Evolutionary conservation across 2,888 invertebrate species (phyloP), one percentile per base, ranked within the genome.

Genomic region (Notodonta ziczac): DNA sequence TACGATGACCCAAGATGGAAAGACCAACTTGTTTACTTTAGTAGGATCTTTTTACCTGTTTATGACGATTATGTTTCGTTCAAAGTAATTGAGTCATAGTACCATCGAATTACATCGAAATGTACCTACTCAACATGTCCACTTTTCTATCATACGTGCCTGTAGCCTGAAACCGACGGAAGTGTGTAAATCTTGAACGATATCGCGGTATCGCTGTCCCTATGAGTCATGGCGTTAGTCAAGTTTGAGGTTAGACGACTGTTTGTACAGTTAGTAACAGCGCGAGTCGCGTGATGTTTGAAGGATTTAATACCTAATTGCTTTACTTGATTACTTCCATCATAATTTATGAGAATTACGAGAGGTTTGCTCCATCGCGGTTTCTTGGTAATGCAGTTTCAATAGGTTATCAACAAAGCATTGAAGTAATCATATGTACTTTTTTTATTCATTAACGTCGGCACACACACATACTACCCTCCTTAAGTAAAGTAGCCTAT

Each of bases 181-280:
- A 82, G 77, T 75, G 60, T 68, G 62, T 74, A 76, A 82, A 75
- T 63, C 72, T 81, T 65, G 64, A 67, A 73, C 69, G 77, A 78
- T 76, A 74, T 68, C 69, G 72, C 60, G 60, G 69, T 70, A 69
- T 68, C 66, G 61, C 73, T 81, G 80, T 74, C 67, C 60, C 63
- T 52, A 60, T 83, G 83, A 83, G 70, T 83, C 82, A 82, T 74
- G 73, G 51, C 71, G 63, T 82, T 84, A 83, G 73, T 82, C 82
- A 85, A 81, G 73, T 81, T 81, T 76, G 70, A 56, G 62, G 73
- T 69, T 65, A 69, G 69, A 57, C 66, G 35, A 56, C 24, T 77
- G 74, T 80, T 76, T 77, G 69, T 59, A 62, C 56, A 73, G 66
- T 81, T 80, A 78, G 72, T 81, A 80, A 81, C 69, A 53, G 50